Percentiles rank a stretch among this genome's conserved stretches.
Conservation (phyloP, 2,797 vertebrate species). For the Dromococcyx pavoninus region DNA sequence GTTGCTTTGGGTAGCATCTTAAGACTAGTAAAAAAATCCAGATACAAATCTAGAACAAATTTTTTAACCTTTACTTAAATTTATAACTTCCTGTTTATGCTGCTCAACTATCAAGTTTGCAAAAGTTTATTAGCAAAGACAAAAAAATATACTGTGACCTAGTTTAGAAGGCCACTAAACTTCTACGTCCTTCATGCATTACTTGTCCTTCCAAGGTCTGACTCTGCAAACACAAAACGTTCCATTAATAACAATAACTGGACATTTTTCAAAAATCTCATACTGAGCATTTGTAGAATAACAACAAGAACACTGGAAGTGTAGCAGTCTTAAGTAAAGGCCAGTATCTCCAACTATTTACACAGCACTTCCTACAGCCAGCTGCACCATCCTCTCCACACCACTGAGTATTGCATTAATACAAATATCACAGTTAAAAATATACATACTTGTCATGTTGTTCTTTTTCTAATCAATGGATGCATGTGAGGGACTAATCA, state of each 20-base stretch:
- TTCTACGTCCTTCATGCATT: background rate
- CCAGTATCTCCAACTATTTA: background rate
- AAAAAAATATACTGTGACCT: slow-evolving; percentile 28
- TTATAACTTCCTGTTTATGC: slow-evolving; percentile 51
- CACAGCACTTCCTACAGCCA: background rate
- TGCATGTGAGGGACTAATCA: background rate
- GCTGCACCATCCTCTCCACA: background rate
- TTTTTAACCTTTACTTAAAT: slow-evolving; percentile 50
- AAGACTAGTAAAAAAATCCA: slow-evolving; percentile 47
- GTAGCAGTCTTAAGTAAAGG: background rate
- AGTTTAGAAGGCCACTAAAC: background rate
- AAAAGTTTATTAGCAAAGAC: slow-evolving; percentile 49
- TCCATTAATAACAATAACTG: background rate
- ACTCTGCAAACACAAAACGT: background rate
- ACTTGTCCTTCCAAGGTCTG: background rate
- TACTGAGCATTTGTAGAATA: background rate
- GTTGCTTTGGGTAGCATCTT: slow-evolving; percentile 16
- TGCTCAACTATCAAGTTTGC: slow-evolving; percentile 26
- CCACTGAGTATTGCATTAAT: background rate
- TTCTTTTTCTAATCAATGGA: background rate
- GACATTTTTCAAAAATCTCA: background rate
- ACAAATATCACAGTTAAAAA: background rate
- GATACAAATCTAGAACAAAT: slow-evolving; percentile 38
- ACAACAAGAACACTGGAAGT: background rate
- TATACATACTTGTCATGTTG: background rate